Percentiles rank a stretch among this genome's conserved stretches.
Conservation (phyloP, 2,888 invertebrate species). For the Drosophila tripunctata region DNA sequence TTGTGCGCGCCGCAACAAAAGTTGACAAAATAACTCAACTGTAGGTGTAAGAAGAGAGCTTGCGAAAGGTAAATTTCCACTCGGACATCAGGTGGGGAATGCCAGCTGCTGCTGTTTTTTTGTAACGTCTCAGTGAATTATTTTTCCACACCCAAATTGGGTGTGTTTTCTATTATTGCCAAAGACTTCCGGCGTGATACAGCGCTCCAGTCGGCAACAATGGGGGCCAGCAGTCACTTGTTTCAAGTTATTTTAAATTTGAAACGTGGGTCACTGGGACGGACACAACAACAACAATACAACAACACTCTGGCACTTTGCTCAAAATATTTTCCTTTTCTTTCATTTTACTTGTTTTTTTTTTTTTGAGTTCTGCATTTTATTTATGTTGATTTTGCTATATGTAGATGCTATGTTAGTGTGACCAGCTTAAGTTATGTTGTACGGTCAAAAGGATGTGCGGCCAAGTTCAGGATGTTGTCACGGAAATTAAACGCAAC, state of each 20-base stretch:
- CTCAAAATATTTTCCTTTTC: slow-evolving; percentile 41
- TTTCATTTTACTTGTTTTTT: not conserved
- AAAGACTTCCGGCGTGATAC: slow-evolving; percentile 74
- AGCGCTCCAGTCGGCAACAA: slow-evolving; percentile 50
- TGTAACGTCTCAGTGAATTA: slow-evolving; percentile 64
- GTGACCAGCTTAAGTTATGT: slow-evolving; percentile 31
- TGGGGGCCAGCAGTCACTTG: slow-evolving; percentile 49
- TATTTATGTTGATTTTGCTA: slow-evolving; percentile 30
- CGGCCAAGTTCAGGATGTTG: slow-evolving; percentile 57
- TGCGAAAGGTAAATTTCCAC: slow-evolving; percentile 29
- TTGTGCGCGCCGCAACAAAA: slow-evolving; percentile 54
- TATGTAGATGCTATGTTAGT: slow-evolving; percentile 44
- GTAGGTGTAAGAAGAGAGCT: slow-evolving; percentile 3
- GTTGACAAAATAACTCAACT: slow-evolving; percentile 64
- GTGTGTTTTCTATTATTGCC: slow-evolving; percentile 79
- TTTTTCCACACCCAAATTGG: slow-evolving; percentile 70
- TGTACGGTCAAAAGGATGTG: slow-evolving; percentile 29
- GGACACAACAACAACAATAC: no score
- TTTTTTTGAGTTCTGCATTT: no score
- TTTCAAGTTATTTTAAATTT: slow-evolving; percentile 72
- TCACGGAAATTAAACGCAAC: slow-evolving; percentile 72
- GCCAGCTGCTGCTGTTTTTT: slow-evolving; percentile 47
- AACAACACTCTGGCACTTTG: slow-evolving; percentile 40
- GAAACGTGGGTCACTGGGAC: slow-evolving; percentile 49
- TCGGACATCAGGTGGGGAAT: not conserved